These are phyloP conservation scores for Thamnaconus septentrionalis DNA, from an alignment of 2,113 vertebrate genomes.

Conservation along the genomic window DNA sequence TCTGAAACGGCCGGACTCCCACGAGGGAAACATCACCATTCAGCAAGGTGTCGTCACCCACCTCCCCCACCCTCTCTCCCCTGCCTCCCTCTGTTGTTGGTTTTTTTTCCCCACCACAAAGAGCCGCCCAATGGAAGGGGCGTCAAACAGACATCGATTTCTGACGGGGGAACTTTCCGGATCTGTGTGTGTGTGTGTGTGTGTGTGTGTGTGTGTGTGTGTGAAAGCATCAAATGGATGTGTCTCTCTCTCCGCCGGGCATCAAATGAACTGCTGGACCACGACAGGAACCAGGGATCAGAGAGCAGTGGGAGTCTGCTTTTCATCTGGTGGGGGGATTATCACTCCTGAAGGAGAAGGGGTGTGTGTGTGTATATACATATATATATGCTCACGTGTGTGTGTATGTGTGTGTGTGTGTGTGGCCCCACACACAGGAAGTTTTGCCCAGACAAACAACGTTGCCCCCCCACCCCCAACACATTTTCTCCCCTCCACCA, in stretches of 20 bases:
- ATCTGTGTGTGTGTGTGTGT: slow-evolving; percentile 17
- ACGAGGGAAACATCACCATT: slow-evolving; percentile 42
- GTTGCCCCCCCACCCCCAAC: no score
- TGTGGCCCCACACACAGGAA: no score
- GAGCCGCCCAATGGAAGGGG: slow-evolving; percentile 55
- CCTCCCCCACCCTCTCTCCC: slow-evolving; percentile 29
- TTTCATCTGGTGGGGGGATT: slow-evolving; percentile 68
- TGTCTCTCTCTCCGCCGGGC: slow-evolving; percentile 57
- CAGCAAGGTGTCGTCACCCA: slow-evolving; percentile 39
- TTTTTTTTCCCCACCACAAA: slow-evolving; percentile 29
- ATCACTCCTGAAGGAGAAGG: slow-evolving; percentile 51
- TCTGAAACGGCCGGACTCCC: slow-evolving; percentile 57
- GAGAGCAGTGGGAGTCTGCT: slow-evolving; percentile 61
- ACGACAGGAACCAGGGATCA: slow-evolving; percentile 58
- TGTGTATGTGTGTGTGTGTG: no score
- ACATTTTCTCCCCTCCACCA: no score
- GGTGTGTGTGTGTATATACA: no score
- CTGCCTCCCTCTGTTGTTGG: not conserved
- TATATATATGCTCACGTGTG: no score
- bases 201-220: slow-evolving; percentile 8
- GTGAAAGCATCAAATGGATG: slow-evolving; percentile 50
- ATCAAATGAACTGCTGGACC: slow-evolving; percentile 55
- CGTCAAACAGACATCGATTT: slow-evolving; percentile 70
- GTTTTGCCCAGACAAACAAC: no score
- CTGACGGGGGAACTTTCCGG: slow-evolving; percentile 65